Base-by-base conservation (phyloP, 2,113 vertebrate species). In the Nipponia nippon region DNA sequence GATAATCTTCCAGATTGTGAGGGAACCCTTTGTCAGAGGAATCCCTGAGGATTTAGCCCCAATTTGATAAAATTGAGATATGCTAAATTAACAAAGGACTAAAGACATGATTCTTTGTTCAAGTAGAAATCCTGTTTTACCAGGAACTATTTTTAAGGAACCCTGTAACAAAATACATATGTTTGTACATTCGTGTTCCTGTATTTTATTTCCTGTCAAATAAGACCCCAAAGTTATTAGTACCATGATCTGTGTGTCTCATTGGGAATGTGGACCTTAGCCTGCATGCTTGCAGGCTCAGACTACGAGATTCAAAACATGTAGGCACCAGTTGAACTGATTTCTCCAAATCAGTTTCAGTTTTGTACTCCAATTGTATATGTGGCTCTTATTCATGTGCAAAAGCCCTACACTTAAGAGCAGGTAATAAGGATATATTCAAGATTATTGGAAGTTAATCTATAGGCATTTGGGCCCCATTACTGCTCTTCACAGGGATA, bases 51-150 rank as follows among this genome's bases (percentile, higher is more conserved):
- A 47, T 66, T 58, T 27, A 40, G 13, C 23, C 29, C 8, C 9
- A 47, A 7, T 36, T 73, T 49, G 17, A 49, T 20, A 40, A 62
- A 73, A 55, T 0, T 9, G 8, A 72, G 21, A 56, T 62, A 61
- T 80, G 11, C 22, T 44, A 34, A 79, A 50, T 29, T 62, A 56
- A 9, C 17, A 44, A 36, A 62, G 5, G 40, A 16, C 40, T 69
- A 36, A 53, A 42, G 6, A 36, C 32, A 19, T 0, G 0, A 36
- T 29, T 72, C 10, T 55, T 32, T 42, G 9, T 36, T 32, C 9
- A 53, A 53, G 40, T 10, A 17, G 9, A 67, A 79, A 61, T 25
- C 15, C 26, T 36, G 7, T 36, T 55, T 49, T 62, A 84, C n/a
- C 8, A 62, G 19, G 16, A 89, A 25, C 15, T 42, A 15, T 50